Base-by-base conservation (phyloP, 2,113 vertebrate genomes). In the Rhinolophus ferrumequinum region DNA sequence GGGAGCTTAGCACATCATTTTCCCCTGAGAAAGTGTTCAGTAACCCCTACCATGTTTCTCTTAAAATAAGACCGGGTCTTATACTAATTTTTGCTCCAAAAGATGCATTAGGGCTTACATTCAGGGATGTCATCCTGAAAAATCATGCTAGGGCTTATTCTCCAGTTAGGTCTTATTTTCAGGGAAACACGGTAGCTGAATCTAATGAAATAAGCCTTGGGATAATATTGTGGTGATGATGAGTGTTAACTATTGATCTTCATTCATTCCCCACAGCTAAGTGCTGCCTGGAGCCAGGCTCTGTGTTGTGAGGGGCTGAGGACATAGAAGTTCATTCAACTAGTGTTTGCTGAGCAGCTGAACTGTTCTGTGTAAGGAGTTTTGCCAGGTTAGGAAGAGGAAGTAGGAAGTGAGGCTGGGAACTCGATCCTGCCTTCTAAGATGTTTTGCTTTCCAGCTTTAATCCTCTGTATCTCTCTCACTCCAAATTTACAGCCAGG, bases 381-480 rank as follows among this genome's bases (percentile, higher is more conserved):
- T 89, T 64, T 88, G 19, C 62, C 50, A 88, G 9, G 28, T 82
- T 44, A 38, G 50, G 26, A 79, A 89, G 30, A 93, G 11, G 22
- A 81, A 58, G 28, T 64, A 54, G 26, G n/a, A 28, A 3, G 4
- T 64, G 6, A 26, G 13, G 52, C 19, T 91, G 12, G 11, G 9
- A 28, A 77, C 52, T 79, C n/a, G 64, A 12, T 35, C 62, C 69
- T 88, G 19, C 70, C 16, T 28, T 35, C 56, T 62, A 58, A 52
- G 56, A 94, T 64, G 52, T 84, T 97, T 83, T 93, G 33, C 69
- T 91, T 96, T 90, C n/a, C n/a, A 72, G 30, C 64, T 80, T 93
- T 92, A 95, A 35, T 90, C 52, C 8, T 93, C 88, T 95, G 13
- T 89, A 64, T 96, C 38, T 67, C 28, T 38, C 26, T 38, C 18